These are phyloP conservation scores for Eubucco bourcierii DNA, from an alignment of 2,113 vertebrate genomes.

Conservation along the genomic window DNA sequence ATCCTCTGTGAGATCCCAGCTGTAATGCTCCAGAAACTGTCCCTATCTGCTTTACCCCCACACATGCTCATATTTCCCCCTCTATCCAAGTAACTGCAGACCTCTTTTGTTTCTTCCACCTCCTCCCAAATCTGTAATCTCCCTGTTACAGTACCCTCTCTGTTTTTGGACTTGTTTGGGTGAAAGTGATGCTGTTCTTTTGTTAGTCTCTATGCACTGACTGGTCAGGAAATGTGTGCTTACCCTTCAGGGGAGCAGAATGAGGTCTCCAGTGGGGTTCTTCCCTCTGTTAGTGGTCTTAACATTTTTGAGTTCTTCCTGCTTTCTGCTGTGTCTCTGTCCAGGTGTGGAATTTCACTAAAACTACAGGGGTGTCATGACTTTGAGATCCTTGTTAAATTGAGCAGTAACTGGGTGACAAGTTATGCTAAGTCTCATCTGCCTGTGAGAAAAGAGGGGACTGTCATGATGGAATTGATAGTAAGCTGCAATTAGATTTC, in stretches of 20 bases:
- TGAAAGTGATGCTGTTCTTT: background rate
- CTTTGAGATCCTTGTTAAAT: background rate
- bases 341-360: background rate
- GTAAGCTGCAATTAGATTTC: background rate
- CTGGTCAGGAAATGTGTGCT: background rate
- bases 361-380: background rate
- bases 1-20: background rate
- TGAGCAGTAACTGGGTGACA: background rate
- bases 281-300: background rate
- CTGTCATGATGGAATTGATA: background rate
- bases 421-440: background rate
- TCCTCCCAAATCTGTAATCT: background rate
- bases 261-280: background rate
- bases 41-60: background rate
- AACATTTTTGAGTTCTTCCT: background rate
- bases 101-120: background rate
- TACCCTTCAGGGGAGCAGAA: background rate
- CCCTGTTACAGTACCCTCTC: background rate
- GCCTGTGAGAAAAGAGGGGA: background rate
- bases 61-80: accelerated
- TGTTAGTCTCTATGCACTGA: background rate
- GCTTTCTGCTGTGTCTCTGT: background rate
- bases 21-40: accelerated
- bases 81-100: background rate
- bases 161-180: background rate